Evolutionary conservation across 1,140 invertebrate species (phyloP).

Genomic region (Formica selysi): DNA sequence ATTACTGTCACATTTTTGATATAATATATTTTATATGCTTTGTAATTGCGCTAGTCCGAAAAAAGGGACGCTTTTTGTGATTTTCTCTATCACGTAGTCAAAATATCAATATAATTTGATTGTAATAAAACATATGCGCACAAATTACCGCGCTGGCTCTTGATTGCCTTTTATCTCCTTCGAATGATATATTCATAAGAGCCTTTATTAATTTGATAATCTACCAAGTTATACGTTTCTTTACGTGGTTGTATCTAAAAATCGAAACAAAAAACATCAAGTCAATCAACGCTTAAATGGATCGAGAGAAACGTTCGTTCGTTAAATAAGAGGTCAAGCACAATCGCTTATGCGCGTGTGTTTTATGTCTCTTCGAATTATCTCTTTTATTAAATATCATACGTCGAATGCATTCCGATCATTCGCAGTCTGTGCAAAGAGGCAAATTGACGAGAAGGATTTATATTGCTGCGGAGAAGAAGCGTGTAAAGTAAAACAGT

Average conservation of each 20-base stretch:
- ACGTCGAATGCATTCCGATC: not conserved
- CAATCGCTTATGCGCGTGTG: not conserved
- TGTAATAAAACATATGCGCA: too few relatives aligned
- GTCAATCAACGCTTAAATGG: not conserved
- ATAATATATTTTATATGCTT: too few relatives aligned
- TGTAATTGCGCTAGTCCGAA: too few relatives aligned
- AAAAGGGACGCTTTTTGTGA: too few relatives aligned
- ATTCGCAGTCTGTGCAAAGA: conserved; percentile 5
- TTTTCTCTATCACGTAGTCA: too few relatives aligned
- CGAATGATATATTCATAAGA: too few relatives aligned
- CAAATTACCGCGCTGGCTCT: too few relatives aligned
- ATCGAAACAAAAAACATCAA: not conserved
- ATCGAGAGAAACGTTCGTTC: not conserved
- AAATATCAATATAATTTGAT: too few relatives aligned
- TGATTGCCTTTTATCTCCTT: too few relatives aligned
- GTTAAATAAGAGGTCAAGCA: not conserved
- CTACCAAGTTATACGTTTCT: not conserved
- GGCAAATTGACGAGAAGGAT: conserved; percentile 20
- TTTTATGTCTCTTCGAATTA: conserved; percentile 32
- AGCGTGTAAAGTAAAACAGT: conserved; percentile 31
- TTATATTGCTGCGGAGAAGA: not conserved
- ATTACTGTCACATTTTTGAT: too few relatives aligned
- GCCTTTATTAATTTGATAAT: not conserved
- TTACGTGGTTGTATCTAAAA: not conserved
- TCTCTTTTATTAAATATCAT: conserved; percentile 14